A percentile compares a stretch with the other conserved stretches of the same genome.
phyloP scores from a whole-genome alignment of 2,888 invertebrate species.

The Arrhopalites spinosus region DNA sequence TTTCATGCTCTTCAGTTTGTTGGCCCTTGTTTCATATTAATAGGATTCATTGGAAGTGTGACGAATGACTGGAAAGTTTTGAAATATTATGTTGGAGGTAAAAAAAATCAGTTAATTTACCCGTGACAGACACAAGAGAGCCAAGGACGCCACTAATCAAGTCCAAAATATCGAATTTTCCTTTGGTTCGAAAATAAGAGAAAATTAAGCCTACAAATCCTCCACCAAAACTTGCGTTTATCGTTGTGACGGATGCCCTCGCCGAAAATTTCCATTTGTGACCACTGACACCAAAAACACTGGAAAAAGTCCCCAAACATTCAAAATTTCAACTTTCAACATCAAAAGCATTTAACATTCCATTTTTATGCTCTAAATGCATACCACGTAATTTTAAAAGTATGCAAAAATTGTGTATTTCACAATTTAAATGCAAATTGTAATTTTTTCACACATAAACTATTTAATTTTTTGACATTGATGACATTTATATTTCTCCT shows the following conservation, averaged over 20 bases:
- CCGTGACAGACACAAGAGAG: conserved; percentile 83
- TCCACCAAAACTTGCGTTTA: conserved; percentile 89
- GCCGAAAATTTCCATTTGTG: conserved; percentile 91
- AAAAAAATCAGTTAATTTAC: no score
- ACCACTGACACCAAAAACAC: conserved; percentile 71
- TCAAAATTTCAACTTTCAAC: neutral
- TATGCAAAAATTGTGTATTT: no score
- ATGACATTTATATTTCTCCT: no score
- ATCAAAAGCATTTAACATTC: conserved; percentile 1
- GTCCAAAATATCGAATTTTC: conserved; percentile 79
- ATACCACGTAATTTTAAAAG: neutral
- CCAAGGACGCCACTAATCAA: conserved; percentile 88
- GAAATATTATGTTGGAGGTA: no score
- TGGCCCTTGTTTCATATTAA: no score
- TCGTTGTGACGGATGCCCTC: conserved; percentile 84
- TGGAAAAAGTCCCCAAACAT: conserved; percentile 49
- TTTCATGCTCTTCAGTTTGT: no score
- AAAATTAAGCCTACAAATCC: conserved; percentile 73
- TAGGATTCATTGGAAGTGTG: no score
- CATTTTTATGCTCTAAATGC: neutral
- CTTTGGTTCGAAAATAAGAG: conserved; percentile 69
- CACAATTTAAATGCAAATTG: no score
- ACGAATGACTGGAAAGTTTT: no score
- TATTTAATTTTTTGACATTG: no score
- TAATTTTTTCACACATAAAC: no score